Evolutionary conservation across 64 coral and sea anemone species (phyloP).

Genomic region (Actinia equina): DNA sequence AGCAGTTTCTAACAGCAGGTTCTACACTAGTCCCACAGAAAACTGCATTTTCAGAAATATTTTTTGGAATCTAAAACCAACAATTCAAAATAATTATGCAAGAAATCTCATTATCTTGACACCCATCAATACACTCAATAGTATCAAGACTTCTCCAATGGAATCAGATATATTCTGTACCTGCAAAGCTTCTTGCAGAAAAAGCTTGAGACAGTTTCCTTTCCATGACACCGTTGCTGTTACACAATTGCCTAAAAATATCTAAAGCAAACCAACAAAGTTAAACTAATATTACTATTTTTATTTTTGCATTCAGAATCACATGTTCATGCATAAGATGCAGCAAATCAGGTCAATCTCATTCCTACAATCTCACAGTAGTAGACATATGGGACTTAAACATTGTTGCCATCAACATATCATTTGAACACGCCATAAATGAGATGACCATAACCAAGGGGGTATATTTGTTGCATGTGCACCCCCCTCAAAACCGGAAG

Average conservation of each 20-base stretch:
- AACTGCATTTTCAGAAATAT: conserved; percentile 71
- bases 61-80: conserved; percentile 78
- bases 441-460: too few relatives aligned
- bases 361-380: too few relatives aligned
- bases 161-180: conserved; percentile 1
- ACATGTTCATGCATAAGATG: too few relatives aligned
- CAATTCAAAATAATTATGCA: not conserved
- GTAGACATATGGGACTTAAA: too few relatives aligned
- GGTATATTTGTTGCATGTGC: too few relatives aligned
- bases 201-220: conserved; percentile 62
- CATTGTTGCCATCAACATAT: too few relatives aligned
- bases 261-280: conserved; percentile 37
- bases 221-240: conserved; percentile 66
- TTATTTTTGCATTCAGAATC: too few relatives aligned
- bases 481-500: too few relatives aligned
- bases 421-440: too few relatives aligned
- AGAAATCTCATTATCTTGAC: not conserved
- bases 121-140: too few relatives aligned
- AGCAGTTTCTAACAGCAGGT: conserved; percentile 88
- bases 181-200: conserved; percentile 82
- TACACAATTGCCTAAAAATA: conserved; percentile 69
- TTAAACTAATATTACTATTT: not conserved
- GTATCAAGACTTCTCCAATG: too few relatives aligned
- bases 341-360: too few relatives aligned
- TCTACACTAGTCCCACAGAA: conserved; percentile 95